Percentiles rank a stretch among this genome's conserved stretches.
Conservation (phyloP, 1,140 invertebrate species). For the Augochlora pura region DNA sequence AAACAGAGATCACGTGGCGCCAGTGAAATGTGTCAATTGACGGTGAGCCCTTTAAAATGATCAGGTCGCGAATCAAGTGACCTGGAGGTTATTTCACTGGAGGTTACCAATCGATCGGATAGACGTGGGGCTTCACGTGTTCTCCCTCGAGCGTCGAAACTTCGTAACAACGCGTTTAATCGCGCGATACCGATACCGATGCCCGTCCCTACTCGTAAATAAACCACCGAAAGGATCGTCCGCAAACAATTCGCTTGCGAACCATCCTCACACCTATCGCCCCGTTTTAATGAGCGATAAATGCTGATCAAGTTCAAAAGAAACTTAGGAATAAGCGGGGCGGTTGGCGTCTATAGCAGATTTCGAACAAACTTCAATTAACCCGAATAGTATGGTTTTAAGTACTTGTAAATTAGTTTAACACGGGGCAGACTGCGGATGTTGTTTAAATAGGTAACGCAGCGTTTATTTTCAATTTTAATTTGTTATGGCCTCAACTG, state of each 20-base stretch:
- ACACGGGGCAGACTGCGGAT: too few species aligned
- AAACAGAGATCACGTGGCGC: background rate
- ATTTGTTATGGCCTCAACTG: too few species aligned
- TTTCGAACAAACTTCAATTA: too few species aligned
- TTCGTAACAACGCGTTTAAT: slow-evolving; percentile 35
- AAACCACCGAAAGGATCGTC: slow-evolving; percentile 28
- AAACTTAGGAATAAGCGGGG: too few species aligned
- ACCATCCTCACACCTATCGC: slow-evolving; percentile 39
- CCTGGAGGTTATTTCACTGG: slow-evolving; percentile 34
- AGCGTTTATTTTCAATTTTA: too few species aligned
- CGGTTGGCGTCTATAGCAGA: too few species aligned
- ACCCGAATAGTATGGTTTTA: too few species aligned
- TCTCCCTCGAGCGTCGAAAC: slow-evolving; percentile 25
- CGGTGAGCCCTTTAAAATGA: slow-evolving; percentile 42
- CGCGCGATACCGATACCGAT: slow-evolving; percentile 16
- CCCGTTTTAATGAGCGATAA: slow-evolving; percentile 52
- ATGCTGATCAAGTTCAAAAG: slow-evolving; percentile 35
- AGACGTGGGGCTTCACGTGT: slow-evolving; percentile 27
- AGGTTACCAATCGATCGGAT: slow-evolving; percentile 24
- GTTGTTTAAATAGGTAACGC: too few species aligned
- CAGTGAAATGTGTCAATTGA: slow-evolving; percentile 39
- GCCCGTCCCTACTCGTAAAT: slow-evolving; percentile 31
- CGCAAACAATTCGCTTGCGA: slow-evolving; percentile 18
- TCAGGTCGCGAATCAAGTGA: slow-evolving; percentile 40
- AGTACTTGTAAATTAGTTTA: too few species aligned